phyloP scores from a whole-genome alignment of 2,113 vertebrate species.

The Bufo gargarizans region DNA sequence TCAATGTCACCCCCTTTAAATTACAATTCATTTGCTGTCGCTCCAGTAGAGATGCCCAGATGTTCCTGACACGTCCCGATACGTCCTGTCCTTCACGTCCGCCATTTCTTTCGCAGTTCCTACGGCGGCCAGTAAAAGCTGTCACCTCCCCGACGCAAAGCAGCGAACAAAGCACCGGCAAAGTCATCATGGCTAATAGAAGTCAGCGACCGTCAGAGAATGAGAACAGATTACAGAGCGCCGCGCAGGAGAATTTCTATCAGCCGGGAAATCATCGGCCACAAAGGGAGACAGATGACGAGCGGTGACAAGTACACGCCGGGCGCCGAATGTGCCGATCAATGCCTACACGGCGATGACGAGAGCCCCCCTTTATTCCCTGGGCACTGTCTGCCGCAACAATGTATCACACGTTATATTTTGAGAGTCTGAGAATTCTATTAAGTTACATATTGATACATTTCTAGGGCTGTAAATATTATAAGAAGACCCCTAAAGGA shows the following conservation, averaged over 20 bases:
- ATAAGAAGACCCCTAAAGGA: not conserved
- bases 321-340: not conserved
- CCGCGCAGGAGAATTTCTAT: conserved; percentile 22
- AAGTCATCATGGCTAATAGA: conserved; percentile 45
- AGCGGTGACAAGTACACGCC: not conserved
- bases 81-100: conserved; percentile 45
- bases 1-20: conserved; percentile 49
- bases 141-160: conserved; percentile 18
- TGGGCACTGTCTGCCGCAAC: not conserved
- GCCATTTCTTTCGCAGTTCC: not conserved
- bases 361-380: not conserved
- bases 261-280: not conserved
- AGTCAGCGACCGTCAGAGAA: conserved; percentile 13
- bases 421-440: not conserved
- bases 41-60: conserved; percentile 30
- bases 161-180: not conserved
- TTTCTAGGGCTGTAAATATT: not conserved
- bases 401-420: conserved; percentile 12
- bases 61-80: conserved; percentile 50
- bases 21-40: conserved; percentile 33
- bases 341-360: not conserved
- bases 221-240: not conserved
- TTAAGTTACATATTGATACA: not conserved
- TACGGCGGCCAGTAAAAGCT: conserved; percentile 41
- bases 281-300: not conserved